These are phyloP conservation scores for Acronicta leporina DNA, from an alignment of 2,888 invertebrate genomes.

Conservation along the genomic window DNA sequence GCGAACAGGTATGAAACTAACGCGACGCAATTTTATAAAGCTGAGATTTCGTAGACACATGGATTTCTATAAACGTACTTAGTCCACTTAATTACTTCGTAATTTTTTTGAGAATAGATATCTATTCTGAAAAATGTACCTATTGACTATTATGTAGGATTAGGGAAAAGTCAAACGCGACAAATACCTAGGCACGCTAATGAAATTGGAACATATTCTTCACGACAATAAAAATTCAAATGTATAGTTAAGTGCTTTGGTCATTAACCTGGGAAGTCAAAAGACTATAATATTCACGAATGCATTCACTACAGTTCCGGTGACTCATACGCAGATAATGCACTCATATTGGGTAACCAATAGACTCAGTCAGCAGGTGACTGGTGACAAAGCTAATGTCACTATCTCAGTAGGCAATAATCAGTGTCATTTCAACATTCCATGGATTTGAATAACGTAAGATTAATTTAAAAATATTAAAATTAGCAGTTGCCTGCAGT, in stretches of 20 bases:
- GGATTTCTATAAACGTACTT: not conserved
- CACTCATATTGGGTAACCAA: constrained; percentile 57
- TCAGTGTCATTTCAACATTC: constrained; percentile 17
- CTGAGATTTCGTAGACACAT: constrained; percentile 16
- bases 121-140: too few species aligned
- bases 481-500: too few species aligned
- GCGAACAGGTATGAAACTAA: constrained; percentile 48
- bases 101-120: too few species aligned
- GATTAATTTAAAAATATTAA: too few species aligned
- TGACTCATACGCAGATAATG: constrained; percentile 70
- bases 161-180: too few species aligned
- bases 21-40: constrained; percentile 22
- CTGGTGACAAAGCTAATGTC: constrained; percentile 51
- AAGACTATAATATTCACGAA: constrained; percentile 55
- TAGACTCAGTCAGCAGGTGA: constrained; percentile 56
- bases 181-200: too few species aligned
- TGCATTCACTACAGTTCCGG: constrained; percentile 67
- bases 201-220: not conserved
- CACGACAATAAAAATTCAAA: constrained; percentile 31
- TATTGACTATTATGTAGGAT: too few species aligned
- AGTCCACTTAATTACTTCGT: too few species aligned
- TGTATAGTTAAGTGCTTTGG: constrained; percentile 41
- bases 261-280: constrained; percentile 44
- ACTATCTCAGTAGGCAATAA: too few species aligned
- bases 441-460: not conserved